Evolutionary conservation across 2,888 invertebrate genomes (phyloP), one percentile per base, ranked within the genome.

Genomic region (Andrena flavipes): DNA sequence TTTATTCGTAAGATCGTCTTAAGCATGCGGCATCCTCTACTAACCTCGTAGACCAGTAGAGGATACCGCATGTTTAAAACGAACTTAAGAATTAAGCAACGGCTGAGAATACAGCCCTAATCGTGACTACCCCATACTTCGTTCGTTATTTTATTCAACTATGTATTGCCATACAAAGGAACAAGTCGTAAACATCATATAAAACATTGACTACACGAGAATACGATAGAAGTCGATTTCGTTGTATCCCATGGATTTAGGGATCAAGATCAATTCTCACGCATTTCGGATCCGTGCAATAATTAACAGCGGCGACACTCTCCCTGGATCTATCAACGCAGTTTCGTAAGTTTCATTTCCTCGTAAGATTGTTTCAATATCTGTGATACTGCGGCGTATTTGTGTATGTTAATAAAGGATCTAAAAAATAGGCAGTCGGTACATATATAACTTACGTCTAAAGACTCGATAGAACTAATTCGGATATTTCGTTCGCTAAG

Each of bases 101-200:
- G n/a, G n/a, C n/a, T n/a, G n/a, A n/a, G n/a, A n/a, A n/a, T n/a
- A n/a, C n/a, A n/a, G n/a, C n/a, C n/a, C n/a, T n/a, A n/a, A n/a
- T n/a, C n/a, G n/a, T n/a, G n/a, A n/a, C n/a, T 42, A 42, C 42
- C 16, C 13, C 13, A 42, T 42, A 42, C 5, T 16, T 42, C 42
- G 42, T 16, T 16, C 42, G 16, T 42, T 65, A 56, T 80, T 87
- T 87, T 87, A 87, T 87, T 87, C 51, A 82, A 65, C 77, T 73
- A 74, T 81, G 74, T 64, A 82, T 72, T 82, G 56, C 59, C 60
- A 76, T 74, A 82, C 48, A 84, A 74, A 72, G 80, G 63, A 87
- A 82, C 48, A 65, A 78, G 33, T 80, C 62, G 16, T 54, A 85
- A 79, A 68, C 49, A 48, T 77, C 42, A 54, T 87, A 86, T 33